A percentile compares a stretch with the other conserved stretches of the same genome.
phyloP scores from a whole-genome alignment of 1,140 invertebrate species.

The Zelostemma sp. region DNA sequence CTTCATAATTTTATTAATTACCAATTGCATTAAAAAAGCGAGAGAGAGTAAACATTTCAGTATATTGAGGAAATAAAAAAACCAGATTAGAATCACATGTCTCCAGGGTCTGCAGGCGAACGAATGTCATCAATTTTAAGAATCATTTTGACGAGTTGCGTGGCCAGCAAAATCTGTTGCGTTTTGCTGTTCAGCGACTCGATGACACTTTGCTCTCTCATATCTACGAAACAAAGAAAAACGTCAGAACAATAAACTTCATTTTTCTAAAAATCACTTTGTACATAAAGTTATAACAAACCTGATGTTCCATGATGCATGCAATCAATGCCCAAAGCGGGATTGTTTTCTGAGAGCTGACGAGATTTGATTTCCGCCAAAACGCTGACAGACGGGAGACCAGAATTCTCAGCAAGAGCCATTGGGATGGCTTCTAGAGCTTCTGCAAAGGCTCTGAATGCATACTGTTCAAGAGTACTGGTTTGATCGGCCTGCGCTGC shows the following conservation, averaged over 20 bases:
- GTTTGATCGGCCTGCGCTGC: slow-evolving; percentile 91
- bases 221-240: slow-evolving; percentile 79
- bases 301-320: slow-evolving; percentile 86
- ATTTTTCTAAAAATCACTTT: neutral
- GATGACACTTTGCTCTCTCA: slow-evolving; percentile 96
- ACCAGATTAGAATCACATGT: slow-evolving; percentile 3
- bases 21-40: neutral
- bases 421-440: slow-evolving; percentile 95
- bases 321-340: slow-evolving; percentile 95
- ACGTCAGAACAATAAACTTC: slow-evolving; percentile 4
- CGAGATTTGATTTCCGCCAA: slow-evolving; percentile 92
- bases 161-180: slow-evolving; percentile 96
- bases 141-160: slow-evolving; percentile 99
- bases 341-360: slow-evolving; percentile 89
- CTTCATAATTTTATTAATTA: slow-evolving; percentile 15
- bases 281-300: too few relatives aligned
- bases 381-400: slow-evolving; percentile 91
- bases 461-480: slow-evolving; percentile 96
- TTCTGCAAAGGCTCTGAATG: slow-evolving; percentile 95
- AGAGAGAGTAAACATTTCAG: neutral
- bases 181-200: slow-evolving; percentile 98
- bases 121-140: slow-evolving; percentile 99
- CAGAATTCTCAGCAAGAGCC: slow-evolving; percentile 97
- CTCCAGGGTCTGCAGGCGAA: slow-evolving; percentile 74
- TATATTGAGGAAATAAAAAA: neutral